Percentiles rank a stretch among this genome's conserved stretches.
phyloP scores from a whole-genome alignment of 2,113 vertebrate genomes.

The Nothobranchius furzeri region DNA sequence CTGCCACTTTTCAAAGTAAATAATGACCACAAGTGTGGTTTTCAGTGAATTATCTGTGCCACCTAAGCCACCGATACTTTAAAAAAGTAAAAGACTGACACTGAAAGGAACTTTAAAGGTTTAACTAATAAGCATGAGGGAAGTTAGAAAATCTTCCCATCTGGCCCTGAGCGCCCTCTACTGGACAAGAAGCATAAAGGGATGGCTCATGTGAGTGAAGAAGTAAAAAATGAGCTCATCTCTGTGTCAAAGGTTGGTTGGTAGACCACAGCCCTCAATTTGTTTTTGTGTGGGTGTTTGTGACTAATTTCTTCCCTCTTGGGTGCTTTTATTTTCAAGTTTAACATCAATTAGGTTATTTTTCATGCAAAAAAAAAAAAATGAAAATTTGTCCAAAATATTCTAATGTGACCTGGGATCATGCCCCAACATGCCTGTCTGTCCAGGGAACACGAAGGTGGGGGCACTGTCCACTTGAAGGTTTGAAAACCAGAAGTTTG shows the following conservation, averaged over 20 bases:
- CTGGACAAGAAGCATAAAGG: neutral
- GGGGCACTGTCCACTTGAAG: constrained; percentile 20
- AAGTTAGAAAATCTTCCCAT: neutral
- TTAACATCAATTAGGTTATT: neutral
- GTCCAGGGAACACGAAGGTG: constrained; percentile 22
- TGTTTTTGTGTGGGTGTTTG: constrained; percentile 2
- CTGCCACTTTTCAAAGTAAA: too few relatives aligned
- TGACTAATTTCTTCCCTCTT: constrained; percentile 1
- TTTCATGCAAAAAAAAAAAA: constrained; percentile 7
- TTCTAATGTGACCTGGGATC: neutral
- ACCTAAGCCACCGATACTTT: too few relatives aligned
- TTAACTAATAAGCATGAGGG: too few relatives aligned
- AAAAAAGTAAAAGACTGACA: too few relatives aligned
- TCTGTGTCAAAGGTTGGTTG: constrained; percentile 11
- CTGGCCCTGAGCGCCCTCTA: neutral
- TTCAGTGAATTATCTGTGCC: too few relatives aligned
- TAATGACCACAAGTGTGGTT: too few relatives aligned
- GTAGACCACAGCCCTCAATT: constrained; percentile 6
- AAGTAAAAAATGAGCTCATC: neutral
- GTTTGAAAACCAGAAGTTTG: constrained; percentile 30
- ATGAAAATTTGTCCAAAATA: constrained; percentile 5
- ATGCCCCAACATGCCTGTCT: constrained; percentile 26
- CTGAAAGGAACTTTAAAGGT: too few relatives aligned
- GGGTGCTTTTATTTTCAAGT: neutral
- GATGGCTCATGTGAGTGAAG: neutral